phyloP scores from a whole-genome alignment of 2,113 vertebrate species.

The Saguinus midas region DNA sequence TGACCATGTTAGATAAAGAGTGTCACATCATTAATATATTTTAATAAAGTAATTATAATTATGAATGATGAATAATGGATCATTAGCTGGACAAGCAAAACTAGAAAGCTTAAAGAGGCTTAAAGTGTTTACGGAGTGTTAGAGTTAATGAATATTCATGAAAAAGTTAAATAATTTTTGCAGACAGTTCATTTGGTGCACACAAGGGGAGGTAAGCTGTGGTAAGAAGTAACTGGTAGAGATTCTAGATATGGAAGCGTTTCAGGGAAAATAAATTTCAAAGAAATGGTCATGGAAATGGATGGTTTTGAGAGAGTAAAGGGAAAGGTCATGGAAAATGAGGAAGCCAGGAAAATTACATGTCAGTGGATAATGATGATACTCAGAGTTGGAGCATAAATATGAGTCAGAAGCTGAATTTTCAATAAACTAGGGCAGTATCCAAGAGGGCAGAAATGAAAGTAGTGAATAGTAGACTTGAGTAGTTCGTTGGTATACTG shows the following conservation, averaged over 20 bases:
- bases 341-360: not conserved
- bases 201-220: not conserved
- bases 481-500: not conserved
- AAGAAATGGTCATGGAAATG: not conserved
- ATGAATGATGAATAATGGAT: not conserved
- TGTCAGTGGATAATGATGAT: not conserved
- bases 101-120: not conserved
- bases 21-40: not conserved
- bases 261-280: not conserved
- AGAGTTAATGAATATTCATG: not conserved
- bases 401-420: not conserved
- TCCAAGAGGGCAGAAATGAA: not conserved
- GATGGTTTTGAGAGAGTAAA: not conserved
- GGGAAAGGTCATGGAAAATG: not conserved
- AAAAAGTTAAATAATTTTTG: not conserved
- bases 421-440: not conserved
- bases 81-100: not conserved
- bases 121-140: not conserved
- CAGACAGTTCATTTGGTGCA: fast-evolving
- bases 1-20: not conserved
- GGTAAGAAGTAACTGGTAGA: not conserved
- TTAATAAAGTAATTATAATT: not conserved
- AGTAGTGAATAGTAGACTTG: not conserved
- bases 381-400: not conserved
- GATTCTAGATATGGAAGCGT: not conserved